Evolutionary conservation across 2,113 vertebrate species (phyloP), one percentile per base, ranked within the genome.

Genomic region (Leptocoma aspasia): DNA sequence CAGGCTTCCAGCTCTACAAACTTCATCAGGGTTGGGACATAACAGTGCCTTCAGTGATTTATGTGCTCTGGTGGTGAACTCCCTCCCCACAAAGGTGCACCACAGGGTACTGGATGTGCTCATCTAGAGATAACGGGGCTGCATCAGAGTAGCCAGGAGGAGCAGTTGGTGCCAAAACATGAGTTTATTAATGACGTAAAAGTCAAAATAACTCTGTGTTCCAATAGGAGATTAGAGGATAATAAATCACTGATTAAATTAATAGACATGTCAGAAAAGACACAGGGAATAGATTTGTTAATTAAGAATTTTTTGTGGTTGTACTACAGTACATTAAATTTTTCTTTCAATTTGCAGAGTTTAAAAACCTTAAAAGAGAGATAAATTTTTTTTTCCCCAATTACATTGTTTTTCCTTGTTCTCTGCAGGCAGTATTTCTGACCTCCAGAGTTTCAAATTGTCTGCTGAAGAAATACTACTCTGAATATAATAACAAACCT

Each of bases 201-300:
- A 88, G 68, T 80, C 45, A 80, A 42, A 94, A 66, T 85, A 70
- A 80, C 28, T 63, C 14, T 31, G 27, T 86, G 75, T 70, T 87
- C 79, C 65, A 31, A 1, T 28, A 79, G 56, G 70, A 69, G 52
- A 54, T 70, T 73, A 37, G 53, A 79, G 81, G 31, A 35, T 44
- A 83, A 68, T 19, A 59, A 89, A 47, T 47, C 37, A 30, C 63
- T 31, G 71, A 49, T 60, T 24, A 59, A 75, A 76, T 57, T 92
- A 70, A 42, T 21, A 75, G 20, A 44, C 13, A 2, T 63, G 31
- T 54, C 69, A 71, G 76, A 82, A 86, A 83, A 66, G 27, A 80
- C 18, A 22, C 8, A 11, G 44, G 70, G 10, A 87, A 35, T 11
- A 47, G 39, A 41, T 92, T 64, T 1, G 5, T 86, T 70, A 57